A percentile compares a stretch with the other conserved stretches of the same genome.
Conservation (phyloP, 2,797 vertebrate genomes). For the Salmo trutta region DNA sequence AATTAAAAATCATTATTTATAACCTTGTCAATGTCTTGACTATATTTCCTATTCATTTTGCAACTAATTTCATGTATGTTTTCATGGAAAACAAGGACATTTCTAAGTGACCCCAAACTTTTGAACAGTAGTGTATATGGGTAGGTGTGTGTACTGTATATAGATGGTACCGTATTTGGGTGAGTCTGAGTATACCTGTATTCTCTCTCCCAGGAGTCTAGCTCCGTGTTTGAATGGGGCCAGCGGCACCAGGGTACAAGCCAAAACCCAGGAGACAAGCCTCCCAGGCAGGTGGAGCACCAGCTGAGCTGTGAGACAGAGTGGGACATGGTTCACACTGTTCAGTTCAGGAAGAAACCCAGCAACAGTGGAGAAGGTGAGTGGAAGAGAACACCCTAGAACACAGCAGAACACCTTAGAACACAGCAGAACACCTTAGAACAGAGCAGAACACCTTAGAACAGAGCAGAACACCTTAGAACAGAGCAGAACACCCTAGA, state of each 20-base stretch:
- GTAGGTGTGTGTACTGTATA: background rate
- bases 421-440: too few relatives aligned
- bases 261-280: background rate
- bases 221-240: background rate
- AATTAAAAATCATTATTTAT: too few relatives aligned
- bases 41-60: too few relatives aligned
- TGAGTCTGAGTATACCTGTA: background rate
- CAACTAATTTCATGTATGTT: too few relatives aligned
- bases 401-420: too few relatives aligned
- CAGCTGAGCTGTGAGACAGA: constrained; percentile 79
- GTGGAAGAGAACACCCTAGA: background rate
- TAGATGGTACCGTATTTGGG: background rate
- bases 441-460: too few relatives aligned
- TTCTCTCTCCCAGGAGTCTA: background rate
- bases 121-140: background rate
- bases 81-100: too few relatives aligned
- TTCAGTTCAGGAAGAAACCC: constrained; percentile 79
- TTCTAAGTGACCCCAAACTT: too few relatives aligned
- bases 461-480: too few relatives aligned
- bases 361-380: constrained; percentile 69
- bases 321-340: constrained; percentile 82
- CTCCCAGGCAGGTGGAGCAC: constrained; percentile 50
- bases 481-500: too few relatives aligned
- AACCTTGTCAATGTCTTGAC: too few relatives aligned
- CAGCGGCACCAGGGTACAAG: background rate